phyloP scores from a whole-genome alignment of 1,140 invertebrate species.

The Bicyclus anynana region DNA sequence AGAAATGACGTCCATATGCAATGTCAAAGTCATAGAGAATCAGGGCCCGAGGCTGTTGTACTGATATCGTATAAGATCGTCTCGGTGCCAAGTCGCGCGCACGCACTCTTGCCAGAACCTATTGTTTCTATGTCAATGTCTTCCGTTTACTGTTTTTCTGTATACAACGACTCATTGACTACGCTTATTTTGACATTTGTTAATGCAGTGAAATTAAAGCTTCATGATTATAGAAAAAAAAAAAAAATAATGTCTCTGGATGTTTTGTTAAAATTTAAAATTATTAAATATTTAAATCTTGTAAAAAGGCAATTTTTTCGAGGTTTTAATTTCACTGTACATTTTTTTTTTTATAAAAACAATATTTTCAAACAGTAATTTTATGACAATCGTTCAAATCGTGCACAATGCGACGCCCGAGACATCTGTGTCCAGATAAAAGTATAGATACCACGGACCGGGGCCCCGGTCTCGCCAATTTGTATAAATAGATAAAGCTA shows the following conservation, averaged over 20 bases:
- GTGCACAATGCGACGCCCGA: not conserved
- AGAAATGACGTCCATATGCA: not conserved
- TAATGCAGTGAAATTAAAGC: not conserved
- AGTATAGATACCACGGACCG: slow-evolving; percentile 17
- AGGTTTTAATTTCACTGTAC: not conserved
- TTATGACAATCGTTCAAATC: not conserved
- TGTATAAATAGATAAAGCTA: slow-evolving; percentile 68
- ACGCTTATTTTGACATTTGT: not conserved
- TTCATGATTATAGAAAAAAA: not conserved
- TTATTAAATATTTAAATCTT: too few relatives aligned
- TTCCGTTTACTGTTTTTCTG: slow-evolving; percentile 3
- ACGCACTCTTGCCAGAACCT: not conserved
- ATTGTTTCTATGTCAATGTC: slow-evolving; percentile 7
- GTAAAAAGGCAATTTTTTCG: too few relatives aligned
- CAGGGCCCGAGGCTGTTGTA: slow-evolving; percentile 9
- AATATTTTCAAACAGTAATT: not conserved
- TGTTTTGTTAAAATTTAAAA: too few relatives aligned
- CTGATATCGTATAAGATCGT: slow-evolving; percentile 15
- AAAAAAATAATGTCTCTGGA: too few relatives aligned
- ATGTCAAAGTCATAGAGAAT: not conserved
- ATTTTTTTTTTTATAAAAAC: not conserved
- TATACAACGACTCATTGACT: not conserved
- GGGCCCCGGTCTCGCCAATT: slow-evolving; percentile 15
- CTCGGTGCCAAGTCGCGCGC: slow-evolving; percentile 13
- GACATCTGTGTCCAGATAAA: slow-evolving; percentile 20